Evolutionary conservation across 2,888 invertebrate species (phyloP), one percentile per base, ranked within the genome.

Genomic region (Elgonia sp.): DNA sequence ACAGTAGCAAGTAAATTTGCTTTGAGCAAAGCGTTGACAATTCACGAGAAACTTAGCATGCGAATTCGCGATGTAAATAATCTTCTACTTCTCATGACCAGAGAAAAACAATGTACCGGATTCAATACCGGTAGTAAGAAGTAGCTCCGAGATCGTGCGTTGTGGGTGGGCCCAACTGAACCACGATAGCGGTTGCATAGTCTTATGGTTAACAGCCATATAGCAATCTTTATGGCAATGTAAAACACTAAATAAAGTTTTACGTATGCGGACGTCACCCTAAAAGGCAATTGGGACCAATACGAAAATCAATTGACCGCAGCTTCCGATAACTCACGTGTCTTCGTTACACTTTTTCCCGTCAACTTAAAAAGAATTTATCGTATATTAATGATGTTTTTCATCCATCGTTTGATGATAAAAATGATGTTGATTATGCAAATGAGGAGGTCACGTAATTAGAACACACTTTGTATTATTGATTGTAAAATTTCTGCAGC

Each of bases 91-190:
- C 93, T 93, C 93, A 93, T 93, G 93, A 93, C 91, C 92, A 90
- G 90, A 92, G 92, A 93, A 94, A 94, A 94, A 94, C 94, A 94
- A 94, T 94, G 93, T 93, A 92, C 92, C 91, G 92, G 94, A 93
- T 94, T 94, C 94, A 94, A 94, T 94, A 94, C 94, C 94, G 93
- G 94, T 94, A 94, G 94, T 94, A 90, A 92, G 87, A 89, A 91
- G 87, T 75, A 84, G 85, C 89, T 89, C 81, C 88, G 91, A 93
- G 93, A 94, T 94, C 94, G 94, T 94, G 94, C 94, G 91, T 94
- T 93, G 94, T 94, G 94, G 94, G 94, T 94, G 94, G 94, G 94
- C 94, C 91, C 89, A 85, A 89, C 91, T 84, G 80, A 91, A 90
- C 91, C 92, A 91, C 91, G 91, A 92, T 91, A 91, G 90, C 92